Evolutionary conservation across 2,888 invertebrate genomes (phyloP).

Genomic region (Steinernema scapterisci): DNA sequence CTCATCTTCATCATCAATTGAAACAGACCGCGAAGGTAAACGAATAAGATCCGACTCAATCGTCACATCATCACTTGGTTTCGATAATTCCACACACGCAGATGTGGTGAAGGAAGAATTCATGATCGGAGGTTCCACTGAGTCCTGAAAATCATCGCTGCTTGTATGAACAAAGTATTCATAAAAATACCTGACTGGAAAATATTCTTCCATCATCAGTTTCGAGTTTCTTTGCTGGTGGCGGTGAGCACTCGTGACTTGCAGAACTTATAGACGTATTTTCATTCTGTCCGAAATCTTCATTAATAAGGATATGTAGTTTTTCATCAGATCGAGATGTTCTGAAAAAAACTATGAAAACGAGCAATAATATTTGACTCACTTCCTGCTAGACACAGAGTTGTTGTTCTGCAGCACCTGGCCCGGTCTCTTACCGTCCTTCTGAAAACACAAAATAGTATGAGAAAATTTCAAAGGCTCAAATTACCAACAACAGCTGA

Average conservation of each 20-base stretch:
- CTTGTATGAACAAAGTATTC: background rate
- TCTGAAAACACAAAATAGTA: background rate
- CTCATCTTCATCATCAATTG: slow-evolving; percentile 1
- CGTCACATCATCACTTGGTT: background rate
- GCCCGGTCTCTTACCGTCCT: background rate
- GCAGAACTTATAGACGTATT: background rate
- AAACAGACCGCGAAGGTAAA: background rate
- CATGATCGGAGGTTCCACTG: background rate
- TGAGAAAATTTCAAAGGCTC: background rate
- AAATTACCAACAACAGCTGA: slow-evolving; percentile 42
- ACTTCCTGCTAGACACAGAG: background rate
- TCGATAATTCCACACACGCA: background rate
- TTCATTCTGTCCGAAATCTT: background rate
- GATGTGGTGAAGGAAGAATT: background rate
- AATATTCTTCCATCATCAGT: background rate
- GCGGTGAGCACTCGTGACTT: slow-evolving; percentile 35
- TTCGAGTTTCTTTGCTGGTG: slow-evolving; percentile 39
- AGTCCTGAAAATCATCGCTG: background rate
- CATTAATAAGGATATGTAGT: background rate
- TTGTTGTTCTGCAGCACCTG: slow-evolving; percentile 17
- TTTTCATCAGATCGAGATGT: slow-evolving; percentile 2
- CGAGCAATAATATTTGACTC: background rate
- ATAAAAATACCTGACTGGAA: background rate
- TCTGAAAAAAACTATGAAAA: background rate
- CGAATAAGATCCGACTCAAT: slow-evolving; percentile 10